Base-by-base conservation (phyloP, 2,888 invertebrate genomes). In the Luffia ferchaultella region DNA sequence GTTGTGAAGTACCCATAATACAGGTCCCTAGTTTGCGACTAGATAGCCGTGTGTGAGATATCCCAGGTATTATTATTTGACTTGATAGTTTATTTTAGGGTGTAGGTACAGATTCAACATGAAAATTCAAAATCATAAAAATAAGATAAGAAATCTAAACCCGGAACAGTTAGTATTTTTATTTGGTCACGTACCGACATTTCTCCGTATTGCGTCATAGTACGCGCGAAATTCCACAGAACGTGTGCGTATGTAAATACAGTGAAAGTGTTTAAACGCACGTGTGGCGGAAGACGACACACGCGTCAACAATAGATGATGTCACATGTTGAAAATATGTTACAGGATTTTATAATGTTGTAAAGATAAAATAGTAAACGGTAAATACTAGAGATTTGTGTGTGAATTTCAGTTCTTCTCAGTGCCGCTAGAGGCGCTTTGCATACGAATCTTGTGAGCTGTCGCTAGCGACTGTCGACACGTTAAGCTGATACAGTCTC, bases 341-440 rank as follows among this genome's bases (percentile, higher is more conserved):
- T 5, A 42, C 2, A 42, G 16, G 12, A 44, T 18, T 18, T 18
- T 5, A 44, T 44, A 18, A 18, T 15, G 48, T 52, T 65, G 63
- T 16, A 48, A 17, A 2, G 18, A 16, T 41, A 48, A 3, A 48
- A 16, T n/a, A n/a, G n/a, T n/a, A n/a, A n/a, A n/a, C n/a, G n/a
- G n/a, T n/a, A n/a, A n/a, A n/a, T n/a, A n/a, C n/a, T n/a, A n/a
- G n/a, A n/a, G n/a, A n/a, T n/a, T n/a, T n/a, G n/a, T n/a, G n/a
- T n/a, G n/a, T n/a, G n/a, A n/a, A n/a, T n/a, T n/a, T n/a, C n/a
- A n/a, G n/a, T n/a, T n/a, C n/a, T n/a, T n/a, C n/a, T n/a, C n/a
- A n/a, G n/a, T n/a, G n/a, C n/a, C n/a, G n/a, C n/a, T n/a, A n/a
- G n/a, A n/a, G n/a, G n/a, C n/a, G n/a, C n/a, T n/a, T n/a, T 30